phyloP scores from a whole-genome alignment of 2,888 invertebrate genomes.

The Tipula vernalis region DNA sequence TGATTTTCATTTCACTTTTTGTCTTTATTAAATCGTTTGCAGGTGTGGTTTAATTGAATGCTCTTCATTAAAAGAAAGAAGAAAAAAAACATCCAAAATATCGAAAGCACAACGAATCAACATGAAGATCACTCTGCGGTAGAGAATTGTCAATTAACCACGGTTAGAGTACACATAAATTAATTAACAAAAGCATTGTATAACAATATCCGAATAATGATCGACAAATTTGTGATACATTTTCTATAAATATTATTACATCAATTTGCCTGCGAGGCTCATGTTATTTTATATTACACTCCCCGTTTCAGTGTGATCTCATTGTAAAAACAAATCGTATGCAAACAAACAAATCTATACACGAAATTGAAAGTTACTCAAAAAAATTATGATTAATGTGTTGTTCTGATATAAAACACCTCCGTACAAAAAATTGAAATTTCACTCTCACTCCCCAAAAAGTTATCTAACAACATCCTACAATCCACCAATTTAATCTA shows the following conservation, averaged over 20 bases:
- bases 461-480: neutral
- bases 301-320: neutral
- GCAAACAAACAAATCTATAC: neutral
- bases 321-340: neutral
- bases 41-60: neutral
- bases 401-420: neutral
- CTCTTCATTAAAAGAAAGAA: neutral
- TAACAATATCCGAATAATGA: neutral
- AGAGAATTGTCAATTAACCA: neutral
- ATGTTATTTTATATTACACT: neutral
- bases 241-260: neutral
- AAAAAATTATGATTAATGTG: neutral
- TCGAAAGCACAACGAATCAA: neutral
- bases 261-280: neutral
- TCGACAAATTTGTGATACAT: neutral
- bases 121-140: neutral
- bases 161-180: neutral
- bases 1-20: neutral
- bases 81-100: neutral
- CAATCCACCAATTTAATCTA: neutral
- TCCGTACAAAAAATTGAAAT: neutral
- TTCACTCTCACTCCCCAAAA: neutral
- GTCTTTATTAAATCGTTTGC: neutral
- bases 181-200: neutral
- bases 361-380: neutral